These are phyloP conservation scores for Morone saxatilis DNA, from an alignment of 2,113 vertebrate genomes.

Conservation along the genomic window DNA sequence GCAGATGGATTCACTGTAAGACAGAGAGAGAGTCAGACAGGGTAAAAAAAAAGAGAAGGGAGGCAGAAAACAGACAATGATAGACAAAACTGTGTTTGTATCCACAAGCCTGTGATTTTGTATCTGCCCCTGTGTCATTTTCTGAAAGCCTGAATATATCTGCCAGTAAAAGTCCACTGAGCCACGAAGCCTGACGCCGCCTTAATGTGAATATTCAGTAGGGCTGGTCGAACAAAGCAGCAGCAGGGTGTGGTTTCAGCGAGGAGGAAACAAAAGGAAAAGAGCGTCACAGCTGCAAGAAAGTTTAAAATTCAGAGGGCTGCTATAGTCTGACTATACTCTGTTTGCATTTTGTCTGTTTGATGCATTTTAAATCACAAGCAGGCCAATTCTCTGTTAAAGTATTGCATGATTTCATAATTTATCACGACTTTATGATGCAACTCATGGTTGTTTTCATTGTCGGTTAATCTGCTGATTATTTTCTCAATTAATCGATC, in stretches of 20 bases:
- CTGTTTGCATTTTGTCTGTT: background rate
- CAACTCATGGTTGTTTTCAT: background rate
- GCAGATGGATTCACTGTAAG: slow-evolving; percentile 67
- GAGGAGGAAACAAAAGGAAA: slow-evolving; percentile 59
- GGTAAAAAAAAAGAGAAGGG: background rate
- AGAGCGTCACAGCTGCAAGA: slow-evolving; percentile 23
- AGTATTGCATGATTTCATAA: background rate
- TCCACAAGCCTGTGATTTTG: slow-evolving; percentile 43
- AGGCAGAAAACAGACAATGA: slow-evolving; percentile 21
- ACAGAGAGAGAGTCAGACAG: slow-evolving; percentile 50
- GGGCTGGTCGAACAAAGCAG: slow-evolving; percentile 70
- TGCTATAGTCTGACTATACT: background rate
- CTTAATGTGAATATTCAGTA: slow-evolving; percentile 70
- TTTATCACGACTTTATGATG: background rate
- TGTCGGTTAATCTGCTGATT: fast-evolving
- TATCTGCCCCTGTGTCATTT: slow-evolving; percentile 41
- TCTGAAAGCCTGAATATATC: slow-evolving; percentile 41
- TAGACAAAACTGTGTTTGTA: slow-evolving; percentile 54
- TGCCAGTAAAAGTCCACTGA: slow-evolving; percentile 23
- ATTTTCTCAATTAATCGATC: background rate
- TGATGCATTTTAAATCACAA: background rate
- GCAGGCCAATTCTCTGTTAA: too few species aligned
- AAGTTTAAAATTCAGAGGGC: slow-evolving; percentile 35
- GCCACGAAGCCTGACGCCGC: slow-evolving; percentile 50
- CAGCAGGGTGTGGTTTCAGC: slow-evolving; percentile 72